A percentile compares a stretch with the other conserved stretches of the same genome.
Conservation (phyloP, 2,797 vertebrate species). For the Anas capensis region DNA sequence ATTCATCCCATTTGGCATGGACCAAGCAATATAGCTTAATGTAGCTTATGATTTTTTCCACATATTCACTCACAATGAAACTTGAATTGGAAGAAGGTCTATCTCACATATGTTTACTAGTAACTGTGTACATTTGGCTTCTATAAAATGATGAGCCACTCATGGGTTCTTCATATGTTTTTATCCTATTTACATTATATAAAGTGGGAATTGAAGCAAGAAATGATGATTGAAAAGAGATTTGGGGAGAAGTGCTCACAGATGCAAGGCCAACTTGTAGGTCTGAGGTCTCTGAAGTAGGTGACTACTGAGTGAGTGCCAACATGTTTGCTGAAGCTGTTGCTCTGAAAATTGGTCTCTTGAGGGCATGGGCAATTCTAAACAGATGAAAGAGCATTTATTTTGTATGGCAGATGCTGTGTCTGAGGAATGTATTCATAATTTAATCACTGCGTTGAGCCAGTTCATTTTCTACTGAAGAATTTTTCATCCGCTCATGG, state of each 20-base stretch:
- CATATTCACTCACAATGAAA: not conserved
- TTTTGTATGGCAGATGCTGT: not conserved
- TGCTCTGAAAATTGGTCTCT: not conserved
- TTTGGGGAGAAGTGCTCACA: not conserved
- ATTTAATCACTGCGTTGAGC: not conserved
- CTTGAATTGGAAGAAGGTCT: not conserved
- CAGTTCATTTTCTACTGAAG: not conserved
- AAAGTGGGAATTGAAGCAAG: not conserved
- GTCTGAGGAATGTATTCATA: not conserved
- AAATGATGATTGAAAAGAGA: not conserved
- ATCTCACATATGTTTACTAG: not conserved
- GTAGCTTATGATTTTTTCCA: not conserved
- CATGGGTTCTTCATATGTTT: not conserved
- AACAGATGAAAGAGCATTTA: not conserved
- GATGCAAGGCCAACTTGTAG: not conserved
- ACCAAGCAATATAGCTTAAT: not conserved
- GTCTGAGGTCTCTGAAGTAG: fast-evolving
- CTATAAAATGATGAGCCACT: not conserved
- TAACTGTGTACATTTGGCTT: not conserved
- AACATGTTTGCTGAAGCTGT: not conserved
- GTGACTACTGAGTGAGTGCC: not conserved
- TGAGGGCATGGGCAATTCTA: not conserved
- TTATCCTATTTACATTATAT: not conserved
- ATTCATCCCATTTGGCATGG: not conserved
- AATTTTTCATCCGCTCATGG: not conserved